Conservation (phyloP, 2,888 invertebrate genomes). For the Apeira syringaria region DNA sequence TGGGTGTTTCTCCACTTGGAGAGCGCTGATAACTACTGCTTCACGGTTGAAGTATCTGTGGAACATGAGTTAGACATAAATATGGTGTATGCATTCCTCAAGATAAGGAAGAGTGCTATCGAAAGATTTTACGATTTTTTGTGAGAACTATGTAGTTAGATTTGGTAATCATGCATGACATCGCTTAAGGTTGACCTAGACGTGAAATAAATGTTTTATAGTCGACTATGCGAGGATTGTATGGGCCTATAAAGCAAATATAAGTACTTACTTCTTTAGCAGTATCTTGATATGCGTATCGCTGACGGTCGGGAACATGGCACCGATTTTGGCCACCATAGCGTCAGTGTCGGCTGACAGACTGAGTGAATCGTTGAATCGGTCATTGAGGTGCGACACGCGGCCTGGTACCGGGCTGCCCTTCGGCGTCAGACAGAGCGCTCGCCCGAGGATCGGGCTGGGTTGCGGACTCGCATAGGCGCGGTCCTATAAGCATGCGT, state of each 20-base stretch:
- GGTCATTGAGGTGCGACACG: constrained; percentile 74
- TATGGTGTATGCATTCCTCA: too few relatives aligned
- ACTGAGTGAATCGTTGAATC: constrained; percentile 85
- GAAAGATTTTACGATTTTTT: too few relatives aligned
- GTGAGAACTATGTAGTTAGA: too few relatives aligned
- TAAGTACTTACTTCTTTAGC: constrained; percentile 91
- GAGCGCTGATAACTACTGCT: constrained; percentile 95
- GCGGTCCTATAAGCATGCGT: constrained; percentile 54
- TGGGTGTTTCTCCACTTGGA: constrained; percentile 96
- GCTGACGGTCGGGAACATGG: constrained; percentile 95
- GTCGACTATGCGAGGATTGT: too few relatives aligned
- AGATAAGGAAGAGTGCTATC: too few relatives aligned
- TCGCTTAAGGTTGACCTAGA: too few relatives aligned
- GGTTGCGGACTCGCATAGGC: constrained; percentile 67
- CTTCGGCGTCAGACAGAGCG: constrained; percentile 72
- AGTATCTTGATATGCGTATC: constrained; percentile 94
- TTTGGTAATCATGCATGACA: too few relatives aligned
- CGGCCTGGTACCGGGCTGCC: constrained; percentile 78
- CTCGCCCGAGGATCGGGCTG: constrained; percentile 72
- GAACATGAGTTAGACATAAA: constrained; percentile 16
- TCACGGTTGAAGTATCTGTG: constrained; percentile 95
- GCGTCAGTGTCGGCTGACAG: constrained; percentile 88
- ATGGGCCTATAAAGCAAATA: too few relatives aligned
- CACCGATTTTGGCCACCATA: constrained; percentile 90
- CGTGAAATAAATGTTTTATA: too few relatives aligned